Base-by-base conservation (phyloP, 2,113 vertebrate genomes). In the Catharus fuscescens region DNA sequence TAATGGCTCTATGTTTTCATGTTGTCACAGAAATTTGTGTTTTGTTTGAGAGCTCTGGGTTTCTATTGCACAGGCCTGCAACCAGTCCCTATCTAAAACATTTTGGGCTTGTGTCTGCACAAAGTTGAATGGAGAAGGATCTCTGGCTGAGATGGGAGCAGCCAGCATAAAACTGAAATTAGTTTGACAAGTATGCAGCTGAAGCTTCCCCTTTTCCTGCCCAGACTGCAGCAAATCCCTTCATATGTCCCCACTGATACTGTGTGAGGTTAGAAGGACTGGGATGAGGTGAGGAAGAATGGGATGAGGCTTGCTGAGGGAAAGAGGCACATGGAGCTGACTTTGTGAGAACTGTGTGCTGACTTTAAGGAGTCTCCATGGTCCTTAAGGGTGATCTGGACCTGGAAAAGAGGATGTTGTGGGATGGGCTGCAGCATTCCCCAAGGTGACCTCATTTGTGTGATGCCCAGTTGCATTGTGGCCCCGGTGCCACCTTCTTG, bases 371-470 rank as follows among this genome's bases (percentile, higher is more conserved):
- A 25, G 16, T 87, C 48, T 90, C 18, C 7, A 14, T 42, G 24
- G 47, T 73, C 54, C n/a, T 66, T 56, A 48, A 84, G 44, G 38
- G 62, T 82, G 59, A 36, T 34, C 18, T 74, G 60, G 47, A 36
- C 23, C 23, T 62, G 65, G 38, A 21, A 42, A 61, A 40, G 50
- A 40, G 17, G 18, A 4, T 24, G 17, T 18, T 54, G 28, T 78
- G 57, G 65, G 28, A 34, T n/a, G 50, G 25, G 10, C 10, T 60
- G 25, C 0, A 0, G 2, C 0, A 0, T 69, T 91, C 34, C 64
- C 60, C 34, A 60, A 62, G 20, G 34, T 65, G 31, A 8, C 47
- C 42, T 66, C 3, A 0, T 59, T 81, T 79, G 15, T 4, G 2
- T 31, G 44, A 47, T 29, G 20, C 16, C 10, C 32, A 8, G 3